Evolutionary conservation across 2,888 invertebrate genomes (phyloP), one percentile per base, ranked within the genome.

Genomic region (Rambutsinella grinnellia): DNA sequence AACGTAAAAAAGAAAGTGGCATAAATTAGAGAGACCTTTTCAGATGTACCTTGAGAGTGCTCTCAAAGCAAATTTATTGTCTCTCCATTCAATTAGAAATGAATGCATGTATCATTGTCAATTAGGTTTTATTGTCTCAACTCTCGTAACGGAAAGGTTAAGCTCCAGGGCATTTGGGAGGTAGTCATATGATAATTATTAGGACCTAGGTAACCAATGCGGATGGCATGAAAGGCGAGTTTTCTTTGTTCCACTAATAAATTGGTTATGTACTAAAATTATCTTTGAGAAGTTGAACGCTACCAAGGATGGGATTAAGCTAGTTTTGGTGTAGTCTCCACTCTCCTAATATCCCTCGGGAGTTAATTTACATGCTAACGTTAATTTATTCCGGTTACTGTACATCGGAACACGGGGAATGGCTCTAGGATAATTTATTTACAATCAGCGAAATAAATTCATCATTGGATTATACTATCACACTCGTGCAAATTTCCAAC

Each of bases 351-450:
- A 69, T 69, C 69, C 69, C 69, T 28, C 13, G 2, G 60, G 69
- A 27, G 60, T 69, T 69, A 60, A 69, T 69, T 58, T 60, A 36
- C 60, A 69, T 61, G 61, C 49, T 13, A 53, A 61, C 61, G 23
- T 44, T 49, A 53, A 69, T 69, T 60, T 69, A 69, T 69, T 61
- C 36, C 36, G 13, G 60, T 44, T 17, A 3, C 49, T 1, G 53
- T 44, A 44, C 27, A 57, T 13, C 53, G 19, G 15, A 13, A 5
- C 21, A n/a, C 26, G 28, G 23, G 24, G 26, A 3, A 26, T 8
- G 36, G 13, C 36, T 36, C 24, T n/a, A n/a, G 49, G 49, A 26
- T 67, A 67, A 67, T 67, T 67, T 67, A 67, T 67, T 57, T 58
- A 58, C 46, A 67, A 67, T 66, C 57, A 66, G 28, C 57, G 23